Evolutionary conservation across 2,888 invertebrate genomes (phyloP), one percentile per base, ranked within the genome.

Genomic region (Andrena praecox): DNA sequence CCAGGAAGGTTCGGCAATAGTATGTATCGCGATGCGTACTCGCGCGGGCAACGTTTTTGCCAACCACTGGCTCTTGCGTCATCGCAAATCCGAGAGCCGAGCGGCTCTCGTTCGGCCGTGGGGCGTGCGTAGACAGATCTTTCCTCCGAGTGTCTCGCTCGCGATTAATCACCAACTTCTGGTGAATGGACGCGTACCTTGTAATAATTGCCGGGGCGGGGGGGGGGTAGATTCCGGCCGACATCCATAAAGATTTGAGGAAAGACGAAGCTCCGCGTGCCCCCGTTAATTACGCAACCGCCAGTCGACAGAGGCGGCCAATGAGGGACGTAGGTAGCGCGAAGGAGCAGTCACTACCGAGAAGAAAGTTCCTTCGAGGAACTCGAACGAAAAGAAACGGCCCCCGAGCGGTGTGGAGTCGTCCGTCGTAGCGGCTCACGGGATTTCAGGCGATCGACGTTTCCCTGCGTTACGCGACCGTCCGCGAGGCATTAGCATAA

Each of bases 1-100:
- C 92, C 92, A 88, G 89, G 92, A 93, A 92, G 90, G 91, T 88
- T 86, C 91, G 89, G 87, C 85, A 84, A 84, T 82, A 75, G 76
- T 76, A 73, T 56, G 52, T 50, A 88, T 87, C 89, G 79, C 85
- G 87, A 88, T 88, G 85, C 80, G 84, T 86, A 83, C 85, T 86
- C 88, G 84, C 87, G 85, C 85, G 81, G 85, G 88, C 86, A 82
- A 84, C 78, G 87, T 89, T 91, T 91, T 91, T 91, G 88, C 89
- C 86, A 87, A 85, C 85, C 85, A 87, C 82, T 67, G 60, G 7
- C 60, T 77, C 67, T 86, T 87, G 82, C 86, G 79, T 82, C 86
- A 86, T 50, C 74, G 35, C 31, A 68, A 76, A 73, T 42, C 12
- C 60, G 62, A 72, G 67, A 68, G n/a, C 16, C 20, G 20, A 0